These are phyloP conservation scores for Rhynchopsitta pachyrhyncha DNA, from an alignment of 2,113 vertebrate species.

Conservation along the genomic window DNA sequence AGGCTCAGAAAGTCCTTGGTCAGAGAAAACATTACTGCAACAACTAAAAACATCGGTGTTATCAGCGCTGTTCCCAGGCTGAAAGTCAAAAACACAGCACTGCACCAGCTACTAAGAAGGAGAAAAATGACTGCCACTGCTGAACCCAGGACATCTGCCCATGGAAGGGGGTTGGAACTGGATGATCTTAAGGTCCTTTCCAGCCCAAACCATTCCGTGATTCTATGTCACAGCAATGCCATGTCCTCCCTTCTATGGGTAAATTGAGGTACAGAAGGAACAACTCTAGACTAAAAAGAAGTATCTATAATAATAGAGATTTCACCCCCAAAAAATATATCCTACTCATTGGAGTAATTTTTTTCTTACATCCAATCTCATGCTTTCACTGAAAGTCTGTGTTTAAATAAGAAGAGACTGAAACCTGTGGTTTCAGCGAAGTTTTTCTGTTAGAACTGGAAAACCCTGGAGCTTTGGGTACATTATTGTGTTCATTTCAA, in stretches of 20 bases:
- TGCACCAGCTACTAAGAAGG: too few species aligned
- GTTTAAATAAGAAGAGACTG: background rate
- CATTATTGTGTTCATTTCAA: background rate
- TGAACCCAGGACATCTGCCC: background rate
- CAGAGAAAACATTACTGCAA: too few species aligned
- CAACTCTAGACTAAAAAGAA: background rate
- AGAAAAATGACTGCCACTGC: too few species aligned
- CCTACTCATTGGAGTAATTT: background rate
- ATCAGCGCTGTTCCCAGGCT: too few species aligned
- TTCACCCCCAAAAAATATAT: background rate
- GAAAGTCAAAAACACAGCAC: too few species aligned
- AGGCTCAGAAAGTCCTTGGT: too few species aligned
- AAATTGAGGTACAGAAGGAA: background rate
- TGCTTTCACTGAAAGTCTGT: background rate
- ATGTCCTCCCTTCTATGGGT: accelerated
- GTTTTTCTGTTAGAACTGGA: background rate
- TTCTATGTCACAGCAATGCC: background rate
- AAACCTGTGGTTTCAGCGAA: background rate
- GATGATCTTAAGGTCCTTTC: background rate
- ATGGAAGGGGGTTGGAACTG: background rate
- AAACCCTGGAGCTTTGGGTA: background rate
- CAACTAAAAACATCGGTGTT: too few species aligned
- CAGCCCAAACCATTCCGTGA: background rate
- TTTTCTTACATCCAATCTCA: background rate
- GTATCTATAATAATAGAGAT: background rate